phyloP scores from a whole-genome alignment of 2,888 invertebrate species.

The Agriopis marginaria region DNA sequence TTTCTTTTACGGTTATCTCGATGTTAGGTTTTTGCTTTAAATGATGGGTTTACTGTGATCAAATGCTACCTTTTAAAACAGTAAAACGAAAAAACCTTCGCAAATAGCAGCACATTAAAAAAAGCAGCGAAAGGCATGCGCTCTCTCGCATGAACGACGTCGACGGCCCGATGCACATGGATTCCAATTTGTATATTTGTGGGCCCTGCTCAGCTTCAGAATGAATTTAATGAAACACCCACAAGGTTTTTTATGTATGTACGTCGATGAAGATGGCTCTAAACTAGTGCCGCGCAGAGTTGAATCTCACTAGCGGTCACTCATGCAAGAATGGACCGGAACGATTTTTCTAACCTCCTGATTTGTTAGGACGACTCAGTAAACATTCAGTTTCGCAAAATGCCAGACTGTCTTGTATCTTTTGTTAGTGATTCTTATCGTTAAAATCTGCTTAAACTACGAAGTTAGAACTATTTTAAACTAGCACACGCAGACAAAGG shows the following conservation, averaged over 20 bases:
- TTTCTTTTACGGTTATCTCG: no score
- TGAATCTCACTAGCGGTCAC: no score
- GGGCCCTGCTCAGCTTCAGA: constrained; percentile 5
- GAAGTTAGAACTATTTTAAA: constrained; percentile 9
- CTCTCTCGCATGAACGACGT: constrained; percentile 56
- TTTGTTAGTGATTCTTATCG: neutral
- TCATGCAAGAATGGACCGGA: no score
- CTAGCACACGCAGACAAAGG: constrained; percentile 29
- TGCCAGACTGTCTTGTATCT: neutral
- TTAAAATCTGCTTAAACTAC: neutral
- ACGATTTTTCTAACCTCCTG: no score
- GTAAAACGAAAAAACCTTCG: constrained; percentile 10
- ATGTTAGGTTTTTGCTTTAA: neutral
- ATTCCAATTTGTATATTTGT: constrained; percentile 30
- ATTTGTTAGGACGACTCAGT: no score
- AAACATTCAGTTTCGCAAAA: no score
- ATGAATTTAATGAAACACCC: constrained; percentile 15
- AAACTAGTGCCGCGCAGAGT: no score
- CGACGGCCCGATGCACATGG: constrained; percentile 48
- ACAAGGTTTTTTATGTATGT: neutral
- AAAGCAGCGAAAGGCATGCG: constrained; percentile 50
- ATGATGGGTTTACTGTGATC: neutral
- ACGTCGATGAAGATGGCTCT: no score
- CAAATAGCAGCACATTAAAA: constrained; percentile 42
- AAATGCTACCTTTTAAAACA: neutral